phyloP scores from a whole-genome alignment of 2,113 vertebrate genomes.

The Hippoglossus stenolepis region DNA sequence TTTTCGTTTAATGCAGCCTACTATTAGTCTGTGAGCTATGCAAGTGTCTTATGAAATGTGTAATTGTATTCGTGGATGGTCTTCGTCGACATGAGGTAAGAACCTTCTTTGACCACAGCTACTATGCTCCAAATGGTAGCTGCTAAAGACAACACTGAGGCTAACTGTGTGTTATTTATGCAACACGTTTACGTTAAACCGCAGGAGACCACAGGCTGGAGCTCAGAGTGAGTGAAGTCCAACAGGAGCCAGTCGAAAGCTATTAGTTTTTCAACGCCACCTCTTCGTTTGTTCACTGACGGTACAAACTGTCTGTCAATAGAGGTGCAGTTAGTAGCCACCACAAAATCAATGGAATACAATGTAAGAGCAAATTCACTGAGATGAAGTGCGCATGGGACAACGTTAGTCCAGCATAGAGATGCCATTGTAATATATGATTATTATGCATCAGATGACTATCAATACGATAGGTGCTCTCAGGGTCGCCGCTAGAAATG shows the following conservation, averaged over 20 bases:
- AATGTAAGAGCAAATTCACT: too few species aligned
- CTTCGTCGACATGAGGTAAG: slow-evolving; percentile 46
- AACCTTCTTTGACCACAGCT: background rate
- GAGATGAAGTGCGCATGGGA: background rate
- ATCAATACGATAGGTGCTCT: too few species aligned
- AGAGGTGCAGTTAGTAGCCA: too few species aligned
- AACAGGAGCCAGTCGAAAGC: too few species aligned
- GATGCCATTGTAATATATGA: background rate
- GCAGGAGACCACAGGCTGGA: background rate
- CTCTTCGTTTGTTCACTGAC: background rate
- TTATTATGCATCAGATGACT: background rate
- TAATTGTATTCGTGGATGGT: background rate
- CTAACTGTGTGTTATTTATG: background rate
- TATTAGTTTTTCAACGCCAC: background rate
- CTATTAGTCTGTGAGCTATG: background rate
- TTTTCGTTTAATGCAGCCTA: background rate
- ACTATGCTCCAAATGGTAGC: background rate
- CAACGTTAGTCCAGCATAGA: background rate
- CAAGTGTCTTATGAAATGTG: background rate
- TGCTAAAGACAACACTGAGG: background rate
- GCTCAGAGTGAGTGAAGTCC: background rate
- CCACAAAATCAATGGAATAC: too few species aligned
- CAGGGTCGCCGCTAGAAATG: too few species aligned
- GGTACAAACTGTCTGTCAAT: too few species aligned
- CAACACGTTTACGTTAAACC: background rate